Percentiles rank a stretch among this genome's conserved stretches.
Evolutionary conservation across 2,888 invertebrate genomes (phyloP).

Genomic region (Ametastegia equiseti): DNA sequence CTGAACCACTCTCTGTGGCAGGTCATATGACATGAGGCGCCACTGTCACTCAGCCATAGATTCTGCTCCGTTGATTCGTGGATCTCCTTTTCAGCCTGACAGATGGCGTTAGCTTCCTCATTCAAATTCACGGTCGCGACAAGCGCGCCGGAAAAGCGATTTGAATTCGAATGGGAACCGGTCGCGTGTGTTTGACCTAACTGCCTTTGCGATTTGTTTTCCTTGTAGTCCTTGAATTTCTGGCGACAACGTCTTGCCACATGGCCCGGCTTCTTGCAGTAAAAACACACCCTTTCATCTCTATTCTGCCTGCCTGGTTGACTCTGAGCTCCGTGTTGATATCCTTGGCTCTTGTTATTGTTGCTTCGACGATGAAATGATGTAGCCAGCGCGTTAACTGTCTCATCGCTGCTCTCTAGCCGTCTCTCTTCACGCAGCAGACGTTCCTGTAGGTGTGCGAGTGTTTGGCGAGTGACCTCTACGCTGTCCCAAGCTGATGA

Average conservation of each 20-base stretch:
- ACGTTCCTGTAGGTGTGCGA: conserved; percentile 50
- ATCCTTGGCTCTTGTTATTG: background rate
- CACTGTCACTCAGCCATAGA: conserved; percentile 18
- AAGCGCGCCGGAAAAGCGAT: too few species aligned
- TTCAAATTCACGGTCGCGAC: conserved; percentile 52
- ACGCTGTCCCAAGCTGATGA: background rate
- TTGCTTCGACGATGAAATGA: conserved; percentile 9
- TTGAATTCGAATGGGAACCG: too few species aligned
- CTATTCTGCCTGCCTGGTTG: background rate
- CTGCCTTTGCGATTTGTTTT: background rate
- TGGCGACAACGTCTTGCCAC: conserved; percentile 48
- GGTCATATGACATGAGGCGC: background rate
- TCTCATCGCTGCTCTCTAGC: conserved; percentile 40
- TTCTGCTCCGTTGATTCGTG: background rate
- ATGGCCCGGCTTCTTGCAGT: conserved; percentile 50
- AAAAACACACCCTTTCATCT: conserved; percentile 48
- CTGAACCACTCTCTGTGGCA: conserved; percentile 51
- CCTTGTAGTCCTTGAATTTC: conserved; percentile 1
- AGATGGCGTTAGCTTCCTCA: conserved; percentile 15
- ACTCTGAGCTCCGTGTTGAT: background rate
- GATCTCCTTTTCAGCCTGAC: conserved; percentile 18
- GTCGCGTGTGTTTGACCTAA: too few species aligned
- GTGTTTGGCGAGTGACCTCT: conserved; percentile 30
- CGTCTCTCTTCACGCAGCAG: conserved; percentile 49
- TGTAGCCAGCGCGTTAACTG: conserved; percentile 50